phyloP scores from a whole-genome alignment of 92 coral and sea anemone genomes.

The Virgularia gustaviana region DNA sequence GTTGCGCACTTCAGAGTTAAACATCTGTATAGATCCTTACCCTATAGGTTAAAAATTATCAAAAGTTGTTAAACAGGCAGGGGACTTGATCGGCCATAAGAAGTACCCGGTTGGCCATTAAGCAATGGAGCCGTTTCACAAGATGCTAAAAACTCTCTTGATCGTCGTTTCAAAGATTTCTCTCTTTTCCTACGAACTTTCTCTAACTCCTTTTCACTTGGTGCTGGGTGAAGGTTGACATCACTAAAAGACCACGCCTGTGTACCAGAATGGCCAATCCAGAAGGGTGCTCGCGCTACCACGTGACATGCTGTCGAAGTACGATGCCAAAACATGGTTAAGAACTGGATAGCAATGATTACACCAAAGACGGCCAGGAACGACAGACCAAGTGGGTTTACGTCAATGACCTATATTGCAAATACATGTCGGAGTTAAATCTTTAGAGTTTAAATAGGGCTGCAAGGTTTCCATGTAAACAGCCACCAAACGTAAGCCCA shows the following conservation, averaged over 20 bases:
- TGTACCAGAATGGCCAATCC: slow-evolving; percentile 63
- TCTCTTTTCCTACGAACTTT: slow-evolving; percentile 53
- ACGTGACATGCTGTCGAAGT: slow-evolving; percentile 68
- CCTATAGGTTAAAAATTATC: no score
- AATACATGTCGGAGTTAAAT: no score
- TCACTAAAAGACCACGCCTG: slow-evolving; percentile 68
- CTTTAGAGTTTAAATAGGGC: no score
- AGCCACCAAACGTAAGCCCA: no score
- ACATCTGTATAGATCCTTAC: no score
- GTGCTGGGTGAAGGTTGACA: slow-evolving; percentile 61
- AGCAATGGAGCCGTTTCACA: neutral
- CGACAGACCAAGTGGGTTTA: slow-evolving; percentile 71
- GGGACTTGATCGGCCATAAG: slow-evolving; percentile 5
- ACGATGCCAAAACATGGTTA: slow-evolving; percentile 87
- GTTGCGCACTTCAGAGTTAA: no score
- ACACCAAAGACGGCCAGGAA: slow-evolving; percentile 73
- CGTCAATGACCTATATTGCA: slow-evolving; percentile 58
- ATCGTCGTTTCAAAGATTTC: slow-evolving; percentile 11
- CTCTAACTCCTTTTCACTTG: slow-evolving; percentile 57
- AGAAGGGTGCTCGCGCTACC: slow-evolving; percentile 96
- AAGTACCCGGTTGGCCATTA: neutral
- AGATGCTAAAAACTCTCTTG: neutral
- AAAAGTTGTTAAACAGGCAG: slow-evolving; percentile 4
- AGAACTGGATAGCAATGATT: slow-evolving; percentile 64
- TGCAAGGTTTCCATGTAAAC: no score